Conservation (phyloP, 2,113 vertebrate genomes). For the Nannobrachium achirus region DNA sequence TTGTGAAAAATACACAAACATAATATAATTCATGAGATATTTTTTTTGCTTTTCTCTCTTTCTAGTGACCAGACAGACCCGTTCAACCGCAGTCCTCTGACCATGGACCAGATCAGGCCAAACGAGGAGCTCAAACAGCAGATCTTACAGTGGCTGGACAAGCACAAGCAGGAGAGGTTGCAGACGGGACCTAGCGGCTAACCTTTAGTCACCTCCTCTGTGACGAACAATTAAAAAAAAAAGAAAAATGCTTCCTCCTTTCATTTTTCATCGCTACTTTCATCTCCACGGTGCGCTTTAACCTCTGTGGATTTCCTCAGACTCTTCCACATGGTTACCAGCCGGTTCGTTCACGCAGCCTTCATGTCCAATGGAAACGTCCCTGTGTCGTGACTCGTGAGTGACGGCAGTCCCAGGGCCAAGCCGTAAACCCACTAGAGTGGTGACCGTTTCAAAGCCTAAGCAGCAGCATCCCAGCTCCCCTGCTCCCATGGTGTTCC, state of each 20-base stretch:
- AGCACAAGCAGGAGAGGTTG: slow-evolving; percentile 88
- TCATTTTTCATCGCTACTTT: slow-evolving; percentile 37
- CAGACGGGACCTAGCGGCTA: slow-evolving; percentile 83
- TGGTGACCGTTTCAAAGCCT: slow-evolving; percentile 36
- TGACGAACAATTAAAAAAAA: slow-evolving; percentile 41
- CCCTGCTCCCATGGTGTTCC: slow-evolving; percentile 30
- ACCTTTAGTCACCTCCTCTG: slow-evolving; percentile 20
- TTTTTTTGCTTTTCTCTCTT: slow-evolving; percentile 25
- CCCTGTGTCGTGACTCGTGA: slow-evolving; percentile 16
- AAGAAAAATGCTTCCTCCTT: slow-evolving; percentile 36
- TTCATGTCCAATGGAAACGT: slow-evolving; percentile 45
- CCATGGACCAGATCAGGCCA: slow-evolving; percentile 99
- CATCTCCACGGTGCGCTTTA: slow-evolving; percentile 49
- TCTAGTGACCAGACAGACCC: slow-evolving; percentile 97
- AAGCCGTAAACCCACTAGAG: slow-evolving; percentile 36
- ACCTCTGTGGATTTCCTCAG: slow-evolving; percentile 47
- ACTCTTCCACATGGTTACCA: slow-evolving; percentile 33
- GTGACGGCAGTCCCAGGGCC: slow-evolving; percentile 42
- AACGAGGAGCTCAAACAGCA: slow-evolving; percentile 95
- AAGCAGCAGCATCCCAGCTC: slow-evolving; percentile 35
- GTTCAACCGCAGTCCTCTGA: slow-evolving; percentile 97
- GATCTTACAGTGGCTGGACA: slow-evolving; percentile 92
- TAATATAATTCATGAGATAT: background rate
- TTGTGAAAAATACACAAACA: too few species aligned
- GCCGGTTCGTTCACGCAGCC: slow-evolving; percentile 39